Conservation (phyloP, 2,888 invertebrate genomes). For the Eupithecia exiguata region DNA sequence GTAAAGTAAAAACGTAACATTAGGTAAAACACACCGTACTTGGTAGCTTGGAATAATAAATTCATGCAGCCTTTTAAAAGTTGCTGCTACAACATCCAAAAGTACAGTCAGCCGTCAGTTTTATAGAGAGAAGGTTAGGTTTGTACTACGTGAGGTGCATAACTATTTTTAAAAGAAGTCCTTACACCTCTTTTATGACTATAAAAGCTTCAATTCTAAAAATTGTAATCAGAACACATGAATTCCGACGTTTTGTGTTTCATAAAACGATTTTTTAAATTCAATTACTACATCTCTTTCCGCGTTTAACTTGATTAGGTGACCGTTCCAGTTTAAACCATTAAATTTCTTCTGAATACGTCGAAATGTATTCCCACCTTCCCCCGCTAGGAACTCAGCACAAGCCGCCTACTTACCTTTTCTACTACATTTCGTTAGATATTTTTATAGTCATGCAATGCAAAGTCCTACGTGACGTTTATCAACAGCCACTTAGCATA, state of each 20-base stretch:
- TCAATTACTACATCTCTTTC: not conserved
- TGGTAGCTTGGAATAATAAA: constrained; percentile 42
- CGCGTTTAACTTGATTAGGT: too few relatives aligned
- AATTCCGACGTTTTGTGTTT: too few relatives aligned
- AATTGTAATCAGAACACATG: too few relatives aligned
- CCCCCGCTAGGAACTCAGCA: not conserved
- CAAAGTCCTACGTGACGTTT: constrained; percentile 66
- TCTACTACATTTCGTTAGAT: constrained; percentile 10
- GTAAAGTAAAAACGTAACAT: constrained; percentile 31
- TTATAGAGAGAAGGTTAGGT: not conserved
- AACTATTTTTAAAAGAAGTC: not conserved
- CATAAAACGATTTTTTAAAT: not conserved
- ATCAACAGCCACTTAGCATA: constrained; percentile 81
- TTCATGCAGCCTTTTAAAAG: constrained; percentile 42
- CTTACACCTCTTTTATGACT: not conserved
- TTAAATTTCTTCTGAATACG: too few relatives aligned
- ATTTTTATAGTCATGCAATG: constrained; percentile 56
- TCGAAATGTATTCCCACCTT: not conserved
- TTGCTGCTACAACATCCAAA: constrained; percentile 31
- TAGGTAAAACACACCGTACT: constrained; percentile 44
- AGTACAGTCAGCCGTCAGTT: not conserved
- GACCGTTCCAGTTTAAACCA: too few relatives aligned
- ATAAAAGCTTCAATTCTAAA: not conserved
- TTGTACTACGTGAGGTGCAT: not conserved
- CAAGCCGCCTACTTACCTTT: not conserved